Evolutionary conservation across 23 tunicate genomes (phyloP).

Genomic region (Oikopleura vanhoeffeni): DNA sequence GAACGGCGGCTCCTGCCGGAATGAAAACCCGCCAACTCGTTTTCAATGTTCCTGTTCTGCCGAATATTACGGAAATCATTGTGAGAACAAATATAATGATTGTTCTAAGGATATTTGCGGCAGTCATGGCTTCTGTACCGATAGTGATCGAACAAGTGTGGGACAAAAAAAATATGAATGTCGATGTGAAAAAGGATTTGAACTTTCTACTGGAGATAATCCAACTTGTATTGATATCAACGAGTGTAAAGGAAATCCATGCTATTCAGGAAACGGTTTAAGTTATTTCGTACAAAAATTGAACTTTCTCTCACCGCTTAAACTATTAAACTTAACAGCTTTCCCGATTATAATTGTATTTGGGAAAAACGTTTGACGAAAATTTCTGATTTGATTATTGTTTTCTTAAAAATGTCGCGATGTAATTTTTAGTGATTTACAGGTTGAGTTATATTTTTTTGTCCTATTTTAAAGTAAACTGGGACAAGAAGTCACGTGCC

Average conservation of each 20-base stretch:
- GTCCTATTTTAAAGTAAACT: too few species aligned
- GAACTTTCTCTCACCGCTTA: too few species aligned
- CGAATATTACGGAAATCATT: constrained; percentile 2
- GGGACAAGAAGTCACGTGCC: too few species aligned
- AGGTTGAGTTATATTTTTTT: too few species aligned
- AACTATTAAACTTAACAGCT: too few species aligned
- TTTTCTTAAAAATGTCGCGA: too few species aligned
- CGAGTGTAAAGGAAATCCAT: background rate
- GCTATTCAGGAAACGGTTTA: background rate
- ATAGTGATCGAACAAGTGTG: background rate
- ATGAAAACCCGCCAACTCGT: background rate
- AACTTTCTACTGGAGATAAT: background rate
- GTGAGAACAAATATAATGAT: background rate
- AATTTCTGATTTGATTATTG: too few species aligned
- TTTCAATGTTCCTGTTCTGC: background rate
- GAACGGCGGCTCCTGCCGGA: background rate
- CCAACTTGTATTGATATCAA: background rate
- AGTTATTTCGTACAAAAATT: too few species aligned
- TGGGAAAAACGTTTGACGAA: too few species aligned
- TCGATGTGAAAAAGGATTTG: background rate
- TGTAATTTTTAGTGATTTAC: too few species aligned
- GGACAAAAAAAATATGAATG: background rate
- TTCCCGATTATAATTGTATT: too few species aligned
- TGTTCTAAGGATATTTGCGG: background rate
- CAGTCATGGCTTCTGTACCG: background rate